phyloP scores from a whole-genome alignment of 2,113 vertebrate genomes.

The Dipodomys ordii region DNA sequence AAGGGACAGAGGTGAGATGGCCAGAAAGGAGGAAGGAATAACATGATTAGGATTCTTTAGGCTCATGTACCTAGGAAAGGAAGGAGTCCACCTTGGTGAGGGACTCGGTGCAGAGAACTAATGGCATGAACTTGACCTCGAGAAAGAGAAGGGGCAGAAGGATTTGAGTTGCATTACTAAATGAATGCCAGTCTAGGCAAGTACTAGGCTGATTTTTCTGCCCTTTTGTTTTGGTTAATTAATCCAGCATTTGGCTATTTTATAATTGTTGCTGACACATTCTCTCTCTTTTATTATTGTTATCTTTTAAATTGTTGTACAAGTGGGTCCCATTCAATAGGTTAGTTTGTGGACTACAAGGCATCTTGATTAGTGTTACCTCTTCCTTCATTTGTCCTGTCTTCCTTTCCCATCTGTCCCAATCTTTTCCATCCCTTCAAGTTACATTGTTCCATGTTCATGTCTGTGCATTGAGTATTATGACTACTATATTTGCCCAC shows the following conservation, averaged over 20 bases:
- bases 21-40: neutral
- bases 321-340: too few species aligned
- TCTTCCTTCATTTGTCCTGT: too few species aligned
- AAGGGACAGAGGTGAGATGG: neutral
- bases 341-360: too few species aligned
- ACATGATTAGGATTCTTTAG: neutral
- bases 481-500: neutral
- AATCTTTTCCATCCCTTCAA: too few species aligned
- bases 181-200: neutral
- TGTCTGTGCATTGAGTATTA: too few species aligned
- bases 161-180: too few species aligned
- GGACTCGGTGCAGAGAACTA: neutral
- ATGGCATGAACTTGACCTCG: neutral
- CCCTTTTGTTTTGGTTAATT: neutral
- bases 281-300: neutral
- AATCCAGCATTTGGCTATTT: neutral
- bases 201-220: neutral
- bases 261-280: neutral
- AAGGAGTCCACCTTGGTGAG: neutral
- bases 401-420: too few species aligned
- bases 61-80: neutral
- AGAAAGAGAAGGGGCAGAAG: neutral
- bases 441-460: too few species aligned
- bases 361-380: too few species aligned
- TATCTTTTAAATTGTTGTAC: too few species aligned